These are phyloP conservation scores for Cantharis rufa DNA, from an alignment of 2,888 invertebrate species.

Conservation along the genomic window DNA sequence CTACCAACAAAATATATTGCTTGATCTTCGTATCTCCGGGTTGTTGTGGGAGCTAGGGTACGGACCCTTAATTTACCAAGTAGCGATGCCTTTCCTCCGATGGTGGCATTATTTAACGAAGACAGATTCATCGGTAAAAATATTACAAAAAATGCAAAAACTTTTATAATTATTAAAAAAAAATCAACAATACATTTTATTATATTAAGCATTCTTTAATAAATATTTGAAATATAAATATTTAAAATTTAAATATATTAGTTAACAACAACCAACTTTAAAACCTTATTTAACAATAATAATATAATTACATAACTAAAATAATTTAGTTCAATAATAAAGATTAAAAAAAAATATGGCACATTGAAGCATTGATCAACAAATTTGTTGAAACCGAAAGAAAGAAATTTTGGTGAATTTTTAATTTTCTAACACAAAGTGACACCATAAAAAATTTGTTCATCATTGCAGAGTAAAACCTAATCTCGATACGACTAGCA, in stretches of 20 bases:
- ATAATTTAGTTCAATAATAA: neutral
- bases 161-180: neutral
- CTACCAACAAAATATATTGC: too few relatives aligned
- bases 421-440: neutral
- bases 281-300: neutral
- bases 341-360: neutral
- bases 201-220: neutral
- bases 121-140: neutral
- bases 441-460: neutral
- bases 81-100: too few relatives aligned
- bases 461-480: neutral
- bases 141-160: neutral
- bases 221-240: conserved; percentile 1
- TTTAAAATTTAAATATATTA: conserved; percentile 2
- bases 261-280: conserved; percentile 5
- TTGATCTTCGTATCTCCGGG: too few relatives aligned
- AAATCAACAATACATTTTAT: neutral
- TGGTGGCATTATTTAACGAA: too few relatives aligned
- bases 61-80: too few relatives aligned
- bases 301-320: neutral
- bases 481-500: neutral
- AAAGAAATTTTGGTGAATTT: neutral
- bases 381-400: neutral
- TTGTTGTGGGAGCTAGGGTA: too few relatives aligned
- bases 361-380: neutral